These are phyloP conservation scores for Aproaerema taeniolella DNA, from an alignment of 2,888 invertebrate genomes.

Conservation along the genomic window DNA sequence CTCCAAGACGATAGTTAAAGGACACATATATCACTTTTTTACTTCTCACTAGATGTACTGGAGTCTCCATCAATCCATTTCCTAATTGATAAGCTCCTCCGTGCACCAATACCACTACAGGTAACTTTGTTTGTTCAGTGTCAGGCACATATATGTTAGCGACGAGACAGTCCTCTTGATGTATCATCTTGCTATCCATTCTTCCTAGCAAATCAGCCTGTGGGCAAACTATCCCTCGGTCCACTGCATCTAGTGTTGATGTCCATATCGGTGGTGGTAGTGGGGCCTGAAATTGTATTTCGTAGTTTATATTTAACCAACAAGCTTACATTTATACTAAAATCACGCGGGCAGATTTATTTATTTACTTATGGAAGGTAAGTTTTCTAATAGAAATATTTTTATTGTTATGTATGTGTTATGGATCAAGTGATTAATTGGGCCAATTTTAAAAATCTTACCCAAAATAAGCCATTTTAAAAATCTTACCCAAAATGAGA, in stretches of 20 bases:
- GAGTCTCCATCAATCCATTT: constrained; percentile 17
- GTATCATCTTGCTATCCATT: background rate
- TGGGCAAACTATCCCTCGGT: constrained; percentile 29
- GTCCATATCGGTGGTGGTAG: constrained; percentile 33
- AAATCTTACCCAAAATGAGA: too few species aligned
- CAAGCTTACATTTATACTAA: too few species aligned
- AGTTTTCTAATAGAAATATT: too few species aligned
- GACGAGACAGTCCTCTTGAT: constrained; percentile 49
- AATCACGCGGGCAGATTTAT: too few species aligned
- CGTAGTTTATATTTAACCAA: too few species aligned
- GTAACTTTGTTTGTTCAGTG: constrained; percentile 29
- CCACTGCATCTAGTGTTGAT: constrained; percentile 27
- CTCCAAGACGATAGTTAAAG: constrained; percentile 34
- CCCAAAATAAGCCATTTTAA: too few species aligned
- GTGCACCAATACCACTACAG: constrained; percentile 32
- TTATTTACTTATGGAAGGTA: too few species aligned
- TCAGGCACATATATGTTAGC: constrained; percentile 45
- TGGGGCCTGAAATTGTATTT: constrained; percentile 35
- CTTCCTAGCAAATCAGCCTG: constrained; percentile 21
- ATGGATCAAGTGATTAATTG: too few species aligned
- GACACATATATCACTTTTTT: constrained; percentile 27
- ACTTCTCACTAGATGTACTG: constrained; percentile 21
- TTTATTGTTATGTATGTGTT: too few species aligned
- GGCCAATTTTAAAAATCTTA: too few species aligned
- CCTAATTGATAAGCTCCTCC: constrained; percentile 31